Evolutionary conservation across 2,888 invertebrate species (phyloP).

Genomic region (Uropetala carovei): DNA sequence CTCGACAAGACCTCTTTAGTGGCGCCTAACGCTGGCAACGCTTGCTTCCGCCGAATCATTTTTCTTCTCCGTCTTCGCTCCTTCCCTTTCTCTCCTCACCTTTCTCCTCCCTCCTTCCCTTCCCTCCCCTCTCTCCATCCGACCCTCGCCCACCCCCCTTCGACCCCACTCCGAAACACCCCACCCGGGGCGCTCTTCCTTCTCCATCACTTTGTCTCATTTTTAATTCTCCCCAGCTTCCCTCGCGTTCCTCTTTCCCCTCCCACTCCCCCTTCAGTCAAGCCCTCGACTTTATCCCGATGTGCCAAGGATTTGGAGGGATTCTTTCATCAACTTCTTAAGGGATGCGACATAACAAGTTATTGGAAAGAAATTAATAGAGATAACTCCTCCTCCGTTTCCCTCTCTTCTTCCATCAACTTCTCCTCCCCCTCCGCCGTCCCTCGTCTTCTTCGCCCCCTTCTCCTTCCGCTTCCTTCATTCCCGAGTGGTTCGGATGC

Average conservation of each 20-base stretch:
- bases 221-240: constrained; percentile 25
- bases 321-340: not conserved
- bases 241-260: not conserved
- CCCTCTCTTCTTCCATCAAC: not conserved
- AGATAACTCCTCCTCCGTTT: not conserved
- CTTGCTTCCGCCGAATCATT: too few species aligned
- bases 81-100: too few species aligned
- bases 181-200: not conserved
- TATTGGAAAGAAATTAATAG: not conserved
- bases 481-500: too few species aligned
- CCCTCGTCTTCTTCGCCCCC: too few species aligned
- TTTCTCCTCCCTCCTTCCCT: too few species aligned
- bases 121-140: too few species aligned
- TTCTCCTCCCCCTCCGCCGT: too few species aligned
- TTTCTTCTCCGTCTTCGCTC: too few species aligned
- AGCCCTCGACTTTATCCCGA: not conserved
- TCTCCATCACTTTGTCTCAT: not conserved
- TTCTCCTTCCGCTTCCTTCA: too few species aligned
- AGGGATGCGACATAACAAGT: not conserved
- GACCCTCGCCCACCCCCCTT: not conserved
- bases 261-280: not conserved
- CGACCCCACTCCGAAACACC: not conserved
- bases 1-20: too few species aligned
- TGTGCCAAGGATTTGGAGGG: not conserved
- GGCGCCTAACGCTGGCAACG: too few species aligned